Percentiles rank a stretch among this genome's conserved stretches.
phyloP scores from a whole-genome alignment of 2,888 invertebrate species.

The Aquatica leii region DNA sequence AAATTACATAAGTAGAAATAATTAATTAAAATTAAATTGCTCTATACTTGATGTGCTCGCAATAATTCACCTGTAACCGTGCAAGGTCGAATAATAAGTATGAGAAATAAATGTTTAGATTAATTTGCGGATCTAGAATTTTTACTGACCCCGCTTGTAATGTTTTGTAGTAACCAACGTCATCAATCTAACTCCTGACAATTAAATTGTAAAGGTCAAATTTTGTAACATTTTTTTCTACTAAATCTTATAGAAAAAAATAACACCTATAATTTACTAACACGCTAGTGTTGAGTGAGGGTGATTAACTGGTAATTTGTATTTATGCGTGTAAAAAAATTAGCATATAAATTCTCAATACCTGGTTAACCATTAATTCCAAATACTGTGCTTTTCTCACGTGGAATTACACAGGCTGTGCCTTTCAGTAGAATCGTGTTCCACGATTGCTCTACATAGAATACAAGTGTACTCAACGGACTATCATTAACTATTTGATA shows the following conservation, averaged over 20 bases:
- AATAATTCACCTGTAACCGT: conserved; percentile 28
- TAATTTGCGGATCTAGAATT: conserved; percentile 27
- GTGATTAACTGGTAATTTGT: conserved; percentile 8
- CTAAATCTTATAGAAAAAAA: not conserved
- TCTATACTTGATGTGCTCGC: conserved; percentile 28
- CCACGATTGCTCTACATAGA: conserved; percentile 33
- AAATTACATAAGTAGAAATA: conserved; percentile 21
- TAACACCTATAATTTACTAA: not conserved
- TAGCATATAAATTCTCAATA: conserved; percentile 16
- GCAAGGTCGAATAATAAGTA: conserved; percentile 32
- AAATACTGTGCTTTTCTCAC: conserved; percentile 27
- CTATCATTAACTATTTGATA: conserved; percentile 19
- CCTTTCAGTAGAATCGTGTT: conserved; percentile 26
- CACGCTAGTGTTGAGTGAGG: conserved; percentile 7
- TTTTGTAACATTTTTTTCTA: conserved; percentile 6
- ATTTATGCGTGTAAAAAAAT: conserved; percentile 15
- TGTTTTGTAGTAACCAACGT: conserved; percentile 7
- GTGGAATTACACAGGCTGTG: conserved; percentile 29
- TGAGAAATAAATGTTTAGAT: conserved; percentile 26
- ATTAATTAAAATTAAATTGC: conserved; percentile 28
- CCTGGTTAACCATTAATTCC: conserved; percentile 20
- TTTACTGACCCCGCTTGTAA: conserved; percentile 26
- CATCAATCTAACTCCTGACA: conserved; percentile 5
- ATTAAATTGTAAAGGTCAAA: conserved; percentile 10
- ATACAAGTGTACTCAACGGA: conserved; percentile 22